Evolutionary conservation across 2,888 invertebrate genomes (phyloP).

Genomic region (Nephrocerus scutellatus): DNA sequence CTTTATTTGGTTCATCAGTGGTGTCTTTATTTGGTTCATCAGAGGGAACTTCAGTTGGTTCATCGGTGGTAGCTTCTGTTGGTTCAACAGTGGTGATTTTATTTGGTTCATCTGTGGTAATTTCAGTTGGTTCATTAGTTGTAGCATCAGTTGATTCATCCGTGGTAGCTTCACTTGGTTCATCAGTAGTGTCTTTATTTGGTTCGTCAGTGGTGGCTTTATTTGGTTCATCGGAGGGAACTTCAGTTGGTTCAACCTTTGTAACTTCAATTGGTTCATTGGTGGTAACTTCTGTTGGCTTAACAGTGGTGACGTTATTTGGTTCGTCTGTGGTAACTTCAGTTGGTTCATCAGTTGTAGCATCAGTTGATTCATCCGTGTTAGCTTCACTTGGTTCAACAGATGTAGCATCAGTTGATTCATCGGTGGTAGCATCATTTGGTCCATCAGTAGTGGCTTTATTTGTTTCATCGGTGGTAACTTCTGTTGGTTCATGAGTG

Average conservation of each 20-base stretch:
- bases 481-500: neutral
- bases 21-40: neutral
- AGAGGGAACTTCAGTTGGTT: slow-evolving; percentile 8
- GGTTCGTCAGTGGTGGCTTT: slow-evolving; percentile 1
- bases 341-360: slow-evolving; percentile 12
- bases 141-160: neutral
- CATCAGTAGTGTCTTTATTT: slow-evolving; percentile 1
- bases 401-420: slow-evolving; percentile 4
- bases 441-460: slow-evolving; percentile 12
- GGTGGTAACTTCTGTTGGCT: neutral
- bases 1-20: slow-evolving; percentile 3
- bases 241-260: neutral
- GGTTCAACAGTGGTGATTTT: slow-evolving; percentile 5
- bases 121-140: slow-evolving; percentile 9
- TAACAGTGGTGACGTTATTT: slow-evolving; percentile 1
- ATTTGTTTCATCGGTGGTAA: slow-evolving; percentile 6
- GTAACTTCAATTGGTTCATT: neutral
- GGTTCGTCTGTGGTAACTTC: slow-evolving; percentile 1
- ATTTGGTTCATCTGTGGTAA: slow-evolving; percentile 4
- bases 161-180: neutral
- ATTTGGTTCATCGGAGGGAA: neutral
- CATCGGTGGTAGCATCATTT: slow-evolving; percentile 1
- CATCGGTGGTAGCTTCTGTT: neutral
- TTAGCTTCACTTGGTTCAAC: slow-evolving; percentile 18
- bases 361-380: slow-evolving; percentile 28